Evolutionary conservation across 2,888 invertebrate species (phyloP).

Genomic region (Catocala sponsa): DNA sequence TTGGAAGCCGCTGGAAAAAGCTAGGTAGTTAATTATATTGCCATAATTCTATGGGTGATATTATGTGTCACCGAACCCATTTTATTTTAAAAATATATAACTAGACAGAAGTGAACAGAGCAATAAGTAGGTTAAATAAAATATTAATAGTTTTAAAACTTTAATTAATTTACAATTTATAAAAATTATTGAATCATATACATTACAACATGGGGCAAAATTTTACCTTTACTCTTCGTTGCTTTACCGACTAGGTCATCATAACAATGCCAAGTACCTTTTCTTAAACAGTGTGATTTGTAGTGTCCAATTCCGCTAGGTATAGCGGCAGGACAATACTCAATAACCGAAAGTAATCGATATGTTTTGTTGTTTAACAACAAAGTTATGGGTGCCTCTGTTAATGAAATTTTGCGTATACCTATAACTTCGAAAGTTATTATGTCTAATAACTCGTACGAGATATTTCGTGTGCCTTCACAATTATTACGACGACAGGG

Average conservation of each 20-base stretch:
- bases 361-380: neutral
- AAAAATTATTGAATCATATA: too few relatives aligned
- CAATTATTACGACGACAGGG: too few relatives aligned
- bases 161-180: too few relatives aligned
- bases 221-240: constrained; percentile 1
- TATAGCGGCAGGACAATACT: constrained; percentile 1
- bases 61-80: too few relatives aligned
- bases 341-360: neutral
- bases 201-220: neutral
- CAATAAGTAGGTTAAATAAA: too few relatives aligned
- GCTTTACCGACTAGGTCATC: neutral
- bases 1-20: neutral
- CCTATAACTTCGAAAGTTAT: neutral
- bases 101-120: too few relatives aligned
- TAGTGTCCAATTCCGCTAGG: constrained; percentile 1
- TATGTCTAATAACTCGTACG: too few relatives aligned
- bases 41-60: too few relatives aligned
- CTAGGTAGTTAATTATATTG: too few relatives aligned
- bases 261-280: neutral
- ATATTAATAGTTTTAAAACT: too few relatives aligned
- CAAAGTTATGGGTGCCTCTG: constrained; percentile 1
- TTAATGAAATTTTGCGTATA: constrained; percentile 1
- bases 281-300: neutral
- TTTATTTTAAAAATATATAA: too few relatives aligned
- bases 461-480: too few relatives aligned